Conservation (phyloP, 2,113 vertebrate species). For the Recurvirostra avosetta region DNA sequence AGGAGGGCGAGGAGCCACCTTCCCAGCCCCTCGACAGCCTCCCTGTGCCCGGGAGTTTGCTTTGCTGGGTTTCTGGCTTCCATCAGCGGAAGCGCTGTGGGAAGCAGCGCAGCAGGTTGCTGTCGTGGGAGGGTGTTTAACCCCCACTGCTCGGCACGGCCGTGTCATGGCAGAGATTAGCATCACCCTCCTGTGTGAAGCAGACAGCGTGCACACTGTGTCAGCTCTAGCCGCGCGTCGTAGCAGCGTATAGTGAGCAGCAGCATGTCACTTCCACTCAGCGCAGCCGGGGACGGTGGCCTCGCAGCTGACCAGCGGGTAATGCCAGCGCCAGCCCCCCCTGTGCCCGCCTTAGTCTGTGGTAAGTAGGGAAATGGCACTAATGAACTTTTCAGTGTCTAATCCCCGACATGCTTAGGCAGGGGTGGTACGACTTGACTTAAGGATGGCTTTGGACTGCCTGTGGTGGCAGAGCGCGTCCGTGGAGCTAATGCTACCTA, state of each 20-base stretch:
- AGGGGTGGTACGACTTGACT: neutral
- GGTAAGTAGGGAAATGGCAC: neutral
- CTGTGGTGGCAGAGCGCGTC: neutral
- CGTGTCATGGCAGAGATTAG: neutral
- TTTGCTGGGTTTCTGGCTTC: fast-evolving
- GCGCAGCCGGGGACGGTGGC: neutral
- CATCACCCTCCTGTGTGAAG: neutral
- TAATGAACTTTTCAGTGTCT: neutral
- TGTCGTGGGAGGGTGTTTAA: neutral
- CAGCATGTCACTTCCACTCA: neutral
- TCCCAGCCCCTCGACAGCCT: neutral
- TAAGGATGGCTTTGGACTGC: neutral
- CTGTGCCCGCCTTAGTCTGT: fast-evolving
- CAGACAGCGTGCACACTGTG: neutral
- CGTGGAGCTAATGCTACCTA: neutral
- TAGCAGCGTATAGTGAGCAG: neutral
- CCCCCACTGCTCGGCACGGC: fast-evolving
- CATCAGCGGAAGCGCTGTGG: no score
- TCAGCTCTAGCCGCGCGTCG: neutral
- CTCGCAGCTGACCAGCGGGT: neutral
- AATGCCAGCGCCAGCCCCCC: fast-evolving
- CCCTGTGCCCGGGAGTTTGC: neutral
- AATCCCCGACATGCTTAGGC: neutral
- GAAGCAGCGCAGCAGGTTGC: neutral
- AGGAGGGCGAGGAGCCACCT: neutral